Evolutionary conservation across 2,113 vertebrate genomes (phyloP).

Genomic region (Cygnus buccinator): DNA sequence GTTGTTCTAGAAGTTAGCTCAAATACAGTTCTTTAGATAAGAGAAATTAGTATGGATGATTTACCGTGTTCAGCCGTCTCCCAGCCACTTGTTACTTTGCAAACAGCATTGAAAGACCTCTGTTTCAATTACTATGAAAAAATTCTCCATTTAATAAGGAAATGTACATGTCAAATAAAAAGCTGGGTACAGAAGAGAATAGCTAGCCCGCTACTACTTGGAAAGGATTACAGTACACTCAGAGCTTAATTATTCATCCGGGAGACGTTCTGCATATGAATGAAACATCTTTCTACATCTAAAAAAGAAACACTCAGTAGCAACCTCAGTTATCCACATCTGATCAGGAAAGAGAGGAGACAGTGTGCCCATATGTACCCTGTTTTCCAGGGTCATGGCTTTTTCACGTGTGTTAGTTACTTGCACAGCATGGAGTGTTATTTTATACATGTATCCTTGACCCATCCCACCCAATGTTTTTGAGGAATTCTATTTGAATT

Average conservation of each 20-base stretch:
- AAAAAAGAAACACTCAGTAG: constrained; percentile 23
- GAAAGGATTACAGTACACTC: constrained; percentile 27
- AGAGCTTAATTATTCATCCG: constrained; percentile 23
- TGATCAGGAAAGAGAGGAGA: constrained; percentile 37
- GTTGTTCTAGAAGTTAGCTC: background rate
- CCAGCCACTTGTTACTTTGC: background rate
- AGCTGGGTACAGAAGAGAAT: constrained; percentile 18
- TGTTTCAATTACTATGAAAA: background rate
- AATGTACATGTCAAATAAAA: constrained; percentile 8
- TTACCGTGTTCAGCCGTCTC: constrained; percentile 4
- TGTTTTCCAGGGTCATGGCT: background rate
- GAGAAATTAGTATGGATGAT: constrained; percentile 44
- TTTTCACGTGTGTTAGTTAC: background rate
- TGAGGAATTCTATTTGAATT: background rate
- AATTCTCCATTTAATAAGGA: background rate
- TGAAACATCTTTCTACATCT: constrained; percentile 23
- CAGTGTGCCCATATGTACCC: background rate
- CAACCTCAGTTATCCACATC: constrained; percentile 9
- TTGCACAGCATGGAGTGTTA: background rate
- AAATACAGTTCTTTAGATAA: background rate
- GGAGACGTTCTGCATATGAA: constrained; percentile 41
- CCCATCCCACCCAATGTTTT: background rate
- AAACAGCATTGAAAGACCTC: background rate
- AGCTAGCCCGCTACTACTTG: background rate
- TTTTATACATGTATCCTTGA: background rate